These are phyloP conservation scores for Prolemur simus DNA, from an alignment of 2,113 vertebrate genomes.

Conservation along the genomic window DNA sequence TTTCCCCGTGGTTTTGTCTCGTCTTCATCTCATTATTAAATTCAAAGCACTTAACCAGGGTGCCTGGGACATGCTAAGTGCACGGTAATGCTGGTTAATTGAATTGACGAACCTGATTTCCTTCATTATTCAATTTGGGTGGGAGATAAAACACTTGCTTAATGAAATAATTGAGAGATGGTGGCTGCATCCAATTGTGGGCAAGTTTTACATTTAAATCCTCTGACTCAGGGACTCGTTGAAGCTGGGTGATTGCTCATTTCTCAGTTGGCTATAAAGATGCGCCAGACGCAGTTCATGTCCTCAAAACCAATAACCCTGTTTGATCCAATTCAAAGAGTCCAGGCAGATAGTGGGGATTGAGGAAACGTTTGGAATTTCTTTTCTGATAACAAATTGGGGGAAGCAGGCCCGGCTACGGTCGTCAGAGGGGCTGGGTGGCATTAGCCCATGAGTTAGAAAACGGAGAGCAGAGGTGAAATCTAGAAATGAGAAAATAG, in stretches of 20 bases:
- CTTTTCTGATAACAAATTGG: not conserved
- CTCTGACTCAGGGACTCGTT: not conserved
- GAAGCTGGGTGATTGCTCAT: not conserved
- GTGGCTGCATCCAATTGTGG: not conserved
- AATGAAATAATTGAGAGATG: conserved; percentile 18
- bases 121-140: not conserved
- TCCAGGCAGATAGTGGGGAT: not conserved
- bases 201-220: not conserved
- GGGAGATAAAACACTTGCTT: not conserved
- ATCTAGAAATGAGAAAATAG: not conserved
- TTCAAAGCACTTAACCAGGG: not conserved
- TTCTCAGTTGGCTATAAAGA: not conserved
- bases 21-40: not conserved
- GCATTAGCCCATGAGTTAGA: not conserved
- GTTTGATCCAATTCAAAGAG: not conserved
- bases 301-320: not conserved
- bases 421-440: not conserved
- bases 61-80: not conserved
- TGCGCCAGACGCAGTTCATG: no score
- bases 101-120: conserved; percentile 24
- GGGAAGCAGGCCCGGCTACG: not conserved
- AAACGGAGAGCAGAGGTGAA: not conserved
- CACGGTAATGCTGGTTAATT: not conserved
- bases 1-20: not conserved
- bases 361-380: not conserved